Evolutionary conservation across 2,797 vertebrate genomes (phyloP).

Genomic region (Falco peregrinus): DNA sequence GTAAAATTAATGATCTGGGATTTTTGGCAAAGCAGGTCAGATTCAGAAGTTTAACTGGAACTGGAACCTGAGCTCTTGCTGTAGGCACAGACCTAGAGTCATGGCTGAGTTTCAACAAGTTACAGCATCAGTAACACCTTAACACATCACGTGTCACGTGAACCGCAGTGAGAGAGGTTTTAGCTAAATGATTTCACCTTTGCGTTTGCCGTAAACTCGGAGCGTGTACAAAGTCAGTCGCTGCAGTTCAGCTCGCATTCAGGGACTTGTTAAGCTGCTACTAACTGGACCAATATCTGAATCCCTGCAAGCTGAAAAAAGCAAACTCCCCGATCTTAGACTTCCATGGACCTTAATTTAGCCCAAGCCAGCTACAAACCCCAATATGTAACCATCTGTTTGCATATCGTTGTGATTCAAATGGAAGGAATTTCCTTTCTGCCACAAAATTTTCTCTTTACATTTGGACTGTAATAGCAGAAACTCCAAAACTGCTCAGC

Average conservation of each 20-base stretch:
- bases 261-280: not conserved
- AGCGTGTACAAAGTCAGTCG: not conserved
- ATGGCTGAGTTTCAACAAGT: not conserved
- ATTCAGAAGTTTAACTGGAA: not conserved
- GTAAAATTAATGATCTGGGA: not conserved
- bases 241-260: not conserved
- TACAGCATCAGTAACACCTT: too few species aligned
- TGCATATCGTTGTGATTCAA: not conserved
- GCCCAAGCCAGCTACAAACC: not conserved
- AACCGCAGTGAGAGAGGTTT: not conserved
- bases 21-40: not conserved
- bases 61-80: not conserved
- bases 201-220: not conserved
- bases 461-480: not conserved
- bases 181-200: not conserved
- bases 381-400: not conserved
- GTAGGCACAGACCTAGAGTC: not conserved
- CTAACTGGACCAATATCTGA: not conserved
- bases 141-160: fast-evolving
- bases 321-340: fast-evolving
- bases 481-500: not conserved
- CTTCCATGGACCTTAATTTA: not conserved
- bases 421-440: not conserved
- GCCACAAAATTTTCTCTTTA: not conserved
- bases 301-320: not conserved